Evolutionary conservation across 2,888 invertebrate genomes (phyloP), one percentile per base, ranked within the genome.

Genomic region (Harpalus rubripes): DNA sequence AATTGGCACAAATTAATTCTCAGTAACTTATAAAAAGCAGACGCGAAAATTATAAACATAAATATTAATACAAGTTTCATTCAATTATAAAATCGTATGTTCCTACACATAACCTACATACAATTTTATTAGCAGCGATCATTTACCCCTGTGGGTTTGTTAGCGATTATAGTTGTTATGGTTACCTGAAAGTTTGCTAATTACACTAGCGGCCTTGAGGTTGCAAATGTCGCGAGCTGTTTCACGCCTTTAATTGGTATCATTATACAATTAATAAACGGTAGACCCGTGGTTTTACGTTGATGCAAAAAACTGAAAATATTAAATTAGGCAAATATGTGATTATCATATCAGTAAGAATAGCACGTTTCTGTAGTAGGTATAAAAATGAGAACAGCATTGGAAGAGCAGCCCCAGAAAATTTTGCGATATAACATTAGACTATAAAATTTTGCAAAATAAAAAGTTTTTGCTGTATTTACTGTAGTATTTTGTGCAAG

Each of bases 201-300:
- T 83, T 83, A 58, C 72, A 15, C 16, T 16, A 10, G 39, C 44
- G 12, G 44, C 44, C 44, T 52, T 52, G 44, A 52, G 44, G 10
- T 12, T 52, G 12, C 10, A 52, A 52, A 74, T 39, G 32, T 26
- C 56, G 68, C 82, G 26, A 83, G 74, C 74, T 83, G 74, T 83
- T 74, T 74, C 83, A 44, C 83, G 83, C 72, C 83, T 83, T 74
- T 83, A 76, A 83, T 83, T 83, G 83, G 76, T 76, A 83, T 83
- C 83, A 83, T 83, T 83, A 83, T 76, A 32, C 74, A 83, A 83
- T 83, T 82, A 74, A 83, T 83, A 83, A 83, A 58, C n/a, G 44
- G 39, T 10, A 52, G 7, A 52, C 44, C 44, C 10, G 44, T 52
- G 44, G 8, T 52, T 52, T 52, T 52, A 5, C 44, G 10, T 52